phyloP scores from a whole-genome alignment of 2,888 invertebrate species.

The Mimachlamys varia region DNA sequence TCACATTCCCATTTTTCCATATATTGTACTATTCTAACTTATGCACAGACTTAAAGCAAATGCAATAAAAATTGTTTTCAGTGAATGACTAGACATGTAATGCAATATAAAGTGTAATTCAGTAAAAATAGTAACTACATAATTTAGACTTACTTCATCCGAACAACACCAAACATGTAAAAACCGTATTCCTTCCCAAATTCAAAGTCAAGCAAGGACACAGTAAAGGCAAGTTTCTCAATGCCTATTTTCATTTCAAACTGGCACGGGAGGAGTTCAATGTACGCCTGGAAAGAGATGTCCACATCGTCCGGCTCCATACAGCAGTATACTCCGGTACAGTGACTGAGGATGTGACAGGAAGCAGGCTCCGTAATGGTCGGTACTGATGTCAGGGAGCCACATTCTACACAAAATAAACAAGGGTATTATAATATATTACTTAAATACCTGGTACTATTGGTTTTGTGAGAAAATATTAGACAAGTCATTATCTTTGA shows the following conservation, averaged over 20 bases:
- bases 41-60: too few species aligned
- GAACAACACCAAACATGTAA: conserved; percentile 48
- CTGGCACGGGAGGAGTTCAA: conserved; percentile 49
- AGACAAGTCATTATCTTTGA: too few species aligned
- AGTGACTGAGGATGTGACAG: conserved; percentile 52
- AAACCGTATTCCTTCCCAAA: conserved; percentile 50
- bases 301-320: conserved; percentile 45
- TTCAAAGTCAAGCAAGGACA: conserved; percentile 42
- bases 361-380: conserved; percentile 41
- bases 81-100: too few species aligned
- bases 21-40: too few species aligned
- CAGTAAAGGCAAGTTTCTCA: conserved; percentile 49
- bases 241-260: conserved; percentile 48
- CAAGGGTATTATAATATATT: neutral
- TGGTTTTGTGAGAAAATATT: too few species aligned
- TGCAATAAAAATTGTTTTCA: too few species aligned
- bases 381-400: conserved; percentile 37
- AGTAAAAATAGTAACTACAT: too few species aligned
- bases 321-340: conserved; percentile 57
- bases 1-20: too few species aligned
- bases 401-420: conserved; percentile 43
- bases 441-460: too few species aligned
- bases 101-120: too few species aligned
- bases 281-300: conserved; percentile 39
- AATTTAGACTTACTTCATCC: conserved; percentile 47